A percentile compares a stretch with the other conserved stretches of the same genome.
These are phyloP conservation scores for Sebastiscus albofasciatus DNA, from an alignment of 2,797 vertebrate species.

Conservation along the genomic window DNA sequence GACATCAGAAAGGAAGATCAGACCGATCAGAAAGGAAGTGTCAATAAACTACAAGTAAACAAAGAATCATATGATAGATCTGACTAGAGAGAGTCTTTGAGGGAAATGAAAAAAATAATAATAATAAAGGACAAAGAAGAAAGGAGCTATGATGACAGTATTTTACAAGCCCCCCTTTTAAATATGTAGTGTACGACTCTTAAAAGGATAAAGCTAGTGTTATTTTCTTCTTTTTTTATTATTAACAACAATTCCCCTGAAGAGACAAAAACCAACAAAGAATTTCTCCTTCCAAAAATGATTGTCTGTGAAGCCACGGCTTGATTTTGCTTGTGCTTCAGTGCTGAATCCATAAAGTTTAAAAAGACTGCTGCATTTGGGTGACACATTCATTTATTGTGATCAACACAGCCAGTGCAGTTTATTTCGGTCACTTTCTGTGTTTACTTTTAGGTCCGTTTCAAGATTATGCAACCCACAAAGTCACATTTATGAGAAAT, in stretches of 20 bases:
- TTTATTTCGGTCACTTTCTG: neutral
- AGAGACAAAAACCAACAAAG: constrained; percentile 11
- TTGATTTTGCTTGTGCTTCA: neutral
- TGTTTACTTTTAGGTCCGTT: neutral
- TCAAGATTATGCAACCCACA: neutral
- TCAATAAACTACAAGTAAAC: constrained; percentile 29
- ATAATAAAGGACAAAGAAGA: constrained; percentile 5
- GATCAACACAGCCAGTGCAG: neutral
- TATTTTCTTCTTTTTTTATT: constrained; percentile 19
- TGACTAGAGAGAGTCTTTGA: constrained; percentile 26
- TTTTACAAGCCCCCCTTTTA: constrained; percentile 31
- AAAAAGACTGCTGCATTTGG: neutral
- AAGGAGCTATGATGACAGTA: constrained; percentile 2
- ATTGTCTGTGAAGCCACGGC: neutral
- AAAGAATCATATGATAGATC: constrained; percentile 28
- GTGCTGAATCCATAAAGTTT: neutral
- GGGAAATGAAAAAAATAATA: neutral
- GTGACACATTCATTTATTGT: neutral
- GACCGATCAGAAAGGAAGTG: constrained; percentile 27
- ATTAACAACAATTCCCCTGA: constrained; percentile 22
- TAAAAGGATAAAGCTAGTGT: constrained; percentile 1
- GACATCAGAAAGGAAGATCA: constrained; percentile 28
- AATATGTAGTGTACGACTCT: constrained; percentile 31
- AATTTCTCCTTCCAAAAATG: neutral
- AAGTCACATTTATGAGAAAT: neutral